Conservation (phyloP, 2,888 invertebrate genomes). For the Acanthosepion lycidas region DNA sequence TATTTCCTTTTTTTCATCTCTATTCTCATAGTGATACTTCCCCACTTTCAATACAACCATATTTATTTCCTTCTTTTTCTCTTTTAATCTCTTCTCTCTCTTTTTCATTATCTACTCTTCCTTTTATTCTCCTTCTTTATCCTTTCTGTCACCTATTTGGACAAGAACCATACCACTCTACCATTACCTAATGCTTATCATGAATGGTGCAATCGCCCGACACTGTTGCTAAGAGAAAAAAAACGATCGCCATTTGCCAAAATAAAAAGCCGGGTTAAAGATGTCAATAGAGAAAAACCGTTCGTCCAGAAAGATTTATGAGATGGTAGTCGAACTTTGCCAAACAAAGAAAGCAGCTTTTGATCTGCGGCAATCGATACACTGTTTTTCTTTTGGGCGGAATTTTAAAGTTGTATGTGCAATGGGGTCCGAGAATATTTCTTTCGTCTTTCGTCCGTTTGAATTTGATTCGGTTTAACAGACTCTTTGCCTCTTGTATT, state of each 20-base stretch:
- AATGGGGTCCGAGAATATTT: background rate
- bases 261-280: background rate
- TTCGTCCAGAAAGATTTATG: background rate
- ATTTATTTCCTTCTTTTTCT: background rate
- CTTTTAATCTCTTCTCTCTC: too few species aligned
- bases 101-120: too few species aligned
- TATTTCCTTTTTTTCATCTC: background rate
- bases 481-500: background rate
- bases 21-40: too few species aligned
- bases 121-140: background rate
- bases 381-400: background rate
- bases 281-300: background rate
- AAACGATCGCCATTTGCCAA: background rate
- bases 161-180: background rate
- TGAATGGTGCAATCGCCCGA: background rate
- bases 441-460: background rate
- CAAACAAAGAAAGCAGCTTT: background rate
- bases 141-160: background rate
- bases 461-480: background rate
- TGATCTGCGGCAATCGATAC: background rate
- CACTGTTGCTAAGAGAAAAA: background rate
- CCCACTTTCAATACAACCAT: too few species aligned
- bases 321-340: background rate
- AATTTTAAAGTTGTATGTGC: too few species aligned
- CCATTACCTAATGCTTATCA: background rate